phyloP scores from a whole-genome alignment of 2,888 invertebrate species.

The Eupithecia insigniata region DNA sequence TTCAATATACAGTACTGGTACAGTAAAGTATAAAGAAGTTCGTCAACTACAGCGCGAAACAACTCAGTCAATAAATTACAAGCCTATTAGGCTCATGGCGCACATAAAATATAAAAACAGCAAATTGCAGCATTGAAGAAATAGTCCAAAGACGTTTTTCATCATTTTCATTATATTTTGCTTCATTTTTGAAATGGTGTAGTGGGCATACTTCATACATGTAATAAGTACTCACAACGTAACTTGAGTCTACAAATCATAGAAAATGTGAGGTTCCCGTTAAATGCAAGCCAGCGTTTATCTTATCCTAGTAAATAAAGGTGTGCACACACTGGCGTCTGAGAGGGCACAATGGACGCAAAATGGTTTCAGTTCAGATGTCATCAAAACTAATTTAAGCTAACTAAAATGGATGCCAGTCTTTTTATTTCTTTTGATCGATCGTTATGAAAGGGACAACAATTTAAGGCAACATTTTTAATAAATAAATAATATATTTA shows the following conservation, averaged over 20 bases:
- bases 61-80: neutral
- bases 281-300: conserved; percentile 31
- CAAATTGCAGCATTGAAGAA: neutral
- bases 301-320: conserved; percentile 27
- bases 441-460: too few relatives aligned
- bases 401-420: too few relatives aligned
- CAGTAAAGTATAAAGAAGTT: neutral
- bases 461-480: too few relatives aligned
- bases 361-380: too few relatives aligned
- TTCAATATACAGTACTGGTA: neutral
- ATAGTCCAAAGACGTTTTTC: neutral
- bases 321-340: neutral
- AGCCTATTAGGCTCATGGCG: neutral
- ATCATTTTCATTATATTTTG: neutral
- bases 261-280: conserved; percentile 19
- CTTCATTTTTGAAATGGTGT: neutral
- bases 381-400: too few relatives aligned
- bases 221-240: neutral
- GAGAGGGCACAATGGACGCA: neutral
- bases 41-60: neutral
- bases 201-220: neutral
- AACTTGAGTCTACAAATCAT: conserved; percentile 30
- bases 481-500: too few relatives aligned
- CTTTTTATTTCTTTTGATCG: too few relatives aligned
- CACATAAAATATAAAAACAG: neutral